These are phyloP conservation scores for Cottoperca gobio DNA, from an alignment of 2,797 vertebrate species.

Conservation along the genomic window DNA sequence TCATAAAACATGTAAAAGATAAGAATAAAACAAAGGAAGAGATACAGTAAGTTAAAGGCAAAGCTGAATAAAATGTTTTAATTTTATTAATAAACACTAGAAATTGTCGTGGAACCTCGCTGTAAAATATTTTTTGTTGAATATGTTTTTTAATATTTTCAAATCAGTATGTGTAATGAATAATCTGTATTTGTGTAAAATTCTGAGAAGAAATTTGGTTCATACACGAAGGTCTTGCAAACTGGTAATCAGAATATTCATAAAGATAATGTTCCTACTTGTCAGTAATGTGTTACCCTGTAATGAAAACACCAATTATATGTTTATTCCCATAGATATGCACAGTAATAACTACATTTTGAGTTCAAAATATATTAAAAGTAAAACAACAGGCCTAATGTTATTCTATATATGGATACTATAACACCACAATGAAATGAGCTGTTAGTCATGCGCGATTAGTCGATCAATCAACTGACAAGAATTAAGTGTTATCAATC, in stretches of 20 bases:
- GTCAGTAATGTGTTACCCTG: not conserved
- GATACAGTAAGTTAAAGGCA: no score
- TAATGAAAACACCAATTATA: not conserved
- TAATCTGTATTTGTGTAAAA: not conserved
- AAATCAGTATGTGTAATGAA: not conserved
- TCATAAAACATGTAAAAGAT: no score
- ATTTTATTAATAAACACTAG: not conserved
- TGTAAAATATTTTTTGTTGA: not conserved
- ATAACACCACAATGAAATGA: not conserved
- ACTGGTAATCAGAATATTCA: not conserved
- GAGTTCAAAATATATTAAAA: not conserved
- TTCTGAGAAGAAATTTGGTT: not conserved
- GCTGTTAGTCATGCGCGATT: not conserved
- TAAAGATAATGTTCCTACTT: not conserved
- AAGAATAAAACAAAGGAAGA: no score
- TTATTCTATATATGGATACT: not conserved
- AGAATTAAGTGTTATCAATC: not conserved
- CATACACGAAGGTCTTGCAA: not conserved
- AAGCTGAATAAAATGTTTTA: no score
- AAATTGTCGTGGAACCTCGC: not conserved
- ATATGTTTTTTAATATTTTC: no score
- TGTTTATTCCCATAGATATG: not conserved
- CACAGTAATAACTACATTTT: not conserved
- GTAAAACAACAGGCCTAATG: not conserved
- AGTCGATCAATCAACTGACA: not conserved